Percentiles rank a stretch among this genome's conserved stretches.
Evolutionary conservation across 2,113 vertebrate genomes (phyloP).

Genomic region (Anoplopoma fimbria): DNA sequence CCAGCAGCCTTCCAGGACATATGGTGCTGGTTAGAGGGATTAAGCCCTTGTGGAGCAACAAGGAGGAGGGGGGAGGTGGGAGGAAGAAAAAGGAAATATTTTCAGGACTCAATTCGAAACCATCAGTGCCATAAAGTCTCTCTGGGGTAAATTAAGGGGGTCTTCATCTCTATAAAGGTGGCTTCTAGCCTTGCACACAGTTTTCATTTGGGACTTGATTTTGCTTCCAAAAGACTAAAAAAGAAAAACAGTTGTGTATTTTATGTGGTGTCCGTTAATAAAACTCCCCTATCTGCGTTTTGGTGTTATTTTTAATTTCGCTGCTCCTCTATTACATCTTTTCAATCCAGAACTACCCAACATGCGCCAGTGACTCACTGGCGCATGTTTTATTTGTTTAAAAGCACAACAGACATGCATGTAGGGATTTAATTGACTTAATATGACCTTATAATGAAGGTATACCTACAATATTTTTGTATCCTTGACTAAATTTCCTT

Average conservation of each 20-base stretch:
- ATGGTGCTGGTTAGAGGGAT: slow-evolving; percentile 81
- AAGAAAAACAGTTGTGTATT: slow-evolving; percentile 47
- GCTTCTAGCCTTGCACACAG: slow-evolving; percentile 63
- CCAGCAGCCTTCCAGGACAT: slow-evolving; percentile 79
- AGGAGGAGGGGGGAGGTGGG: slow-evolving; percentile 43
- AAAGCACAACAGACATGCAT: slow-evolving; percentile 29
- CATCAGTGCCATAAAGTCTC: slow-evolving; percentile 74
- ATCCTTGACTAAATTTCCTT: slow-evolving; percentile 52
- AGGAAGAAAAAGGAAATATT: slow-evolving; percentile 66
- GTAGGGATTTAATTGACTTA: slow-evolving; percentile 21
- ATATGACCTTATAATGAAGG: slow-evolving; percentile 19
- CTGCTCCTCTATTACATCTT: slow-evolving; percentile 6
- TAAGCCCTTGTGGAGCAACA: slow-evolving; percentile 72
- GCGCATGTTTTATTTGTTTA: background rate
- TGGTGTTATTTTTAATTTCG: slow-evolving; percentile 26
- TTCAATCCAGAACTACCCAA: slow-evolving; percentile 47
- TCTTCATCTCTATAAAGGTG: slow-evolving; percentile 68
- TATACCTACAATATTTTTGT: slow-evolving; percentile 42
- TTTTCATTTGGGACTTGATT: slow-evolving; percentile 61
- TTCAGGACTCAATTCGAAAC: slow-evolving; percentile 73
- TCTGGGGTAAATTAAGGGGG: slow-evolving; percentile 73
- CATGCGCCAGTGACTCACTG: slow-evolving; percentile 42
- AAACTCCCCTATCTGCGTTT: slow-evolving; percentile 34
- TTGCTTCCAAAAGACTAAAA: slow-evolving; percentile 62
- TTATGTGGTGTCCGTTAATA: slow-evolving; percentile 45